A percentile compares a stretch with the other conserved stretches of the same genome.
Evolutionary conservation across 2,113 vertebrate genomes (phyloP).

Genomic region (Nettapus auritus): DNA sequence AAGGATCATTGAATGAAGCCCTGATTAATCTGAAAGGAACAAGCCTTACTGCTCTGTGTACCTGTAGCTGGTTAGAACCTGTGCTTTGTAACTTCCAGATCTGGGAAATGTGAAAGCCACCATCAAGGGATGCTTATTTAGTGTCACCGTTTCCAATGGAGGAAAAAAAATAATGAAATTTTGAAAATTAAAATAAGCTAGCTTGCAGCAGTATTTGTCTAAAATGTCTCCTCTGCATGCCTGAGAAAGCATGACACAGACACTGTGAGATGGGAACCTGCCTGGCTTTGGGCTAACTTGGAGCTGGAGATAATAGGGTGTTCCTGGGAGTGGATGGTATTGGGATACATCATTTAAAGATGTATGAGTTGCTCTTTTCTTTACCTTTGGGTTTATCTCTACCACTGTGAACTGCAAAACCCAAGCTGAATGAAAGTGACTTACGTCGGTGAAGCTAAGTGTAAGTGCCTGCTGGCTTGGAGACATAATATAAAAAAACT

Average conservation of each 20-base stretch:
- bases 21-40: background rate
- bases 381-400: background rate
- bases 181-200: background rate
- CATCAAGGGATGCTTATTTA: background rate
- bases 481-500: background rate
- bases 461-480: background rate
- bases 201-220: background rate
- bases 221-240: background rate
- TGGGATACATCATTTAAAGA: background rate
- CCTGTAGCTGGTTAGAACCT: background rate
- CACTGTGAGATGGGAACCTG: background rate
- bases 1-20: background rate
- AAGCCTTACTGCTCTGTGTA: background rate
- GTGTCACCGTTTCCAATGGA: background rate
- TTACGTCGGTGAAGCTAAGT: background rate
- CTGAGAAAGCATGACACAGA: background rate
- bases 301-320: background rate
- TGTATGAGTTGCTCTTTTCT: background rate
- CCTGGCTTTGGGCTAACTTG: background rate
- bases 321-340: background rate
- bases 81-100: background rate
- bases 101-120: background rate
- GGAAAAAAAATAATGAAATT: background rate
- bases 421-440: background rate
- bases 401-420: background rate